These are phyloP conservation scores for Crossocerus cetratus DNA, from an alignment of 2,888 invertebrate species.

Conservation along the genomic window DNA sequence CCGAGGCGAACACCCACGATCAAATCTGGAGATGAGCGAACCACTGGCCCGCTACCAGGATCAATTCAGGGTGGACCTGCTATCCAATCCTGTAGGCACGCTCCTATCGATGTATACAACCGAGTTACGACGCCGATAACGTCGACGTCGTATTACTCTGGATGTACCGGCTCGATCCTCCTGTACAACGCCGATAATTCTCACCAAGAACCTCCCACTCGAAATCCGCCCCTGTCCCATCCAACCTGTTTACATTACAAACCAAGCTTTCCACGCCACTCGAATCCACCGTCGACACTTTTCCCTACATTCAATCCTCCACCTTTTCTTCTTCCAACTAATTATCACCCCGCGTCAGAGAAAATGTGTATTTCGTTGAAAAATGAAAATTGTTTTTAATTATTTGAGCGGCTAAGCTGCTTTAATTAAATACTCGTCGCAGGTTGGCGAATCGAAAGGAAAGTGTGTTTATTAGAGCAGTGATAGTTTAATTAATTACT, in stretches of 20 bases:
- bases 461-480: too few relatives aligned
- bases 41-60: constrained; percentile 53
- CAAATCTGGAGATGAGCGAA: constrained; percentile 61
- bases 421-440: too few relatives aligned
- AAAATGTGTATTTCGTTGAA: too few relatives aligned
- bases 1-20: constrained; percentile 50
- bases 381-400: too few relatives aligned
- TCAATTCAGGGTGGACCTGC: constrained; percentile 50
- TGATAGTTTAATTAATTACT: too few relatives aligned
- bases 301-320: too few relatives aligned
- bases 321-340: too few relatives aligned
- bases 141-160: constrained; percentile 40
- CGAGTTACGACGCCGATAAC: constrained; percentile 45
- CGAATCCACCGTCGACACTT: too few relatives aligned
- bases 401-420: too few relatives aligned
- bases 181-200: constrained; percentile 22
- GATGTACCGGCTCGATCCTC: constrained; percentile 24
- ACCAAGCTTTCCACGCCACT: too few relatives aligned
- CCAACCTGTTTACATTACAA: not conserved
- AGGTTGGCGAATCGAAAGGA: too few relatives aligned
- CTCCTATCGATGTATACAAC: constrained; percentile 45
- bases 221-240: not conserved
- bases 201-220: not conserved
- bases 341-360: too few relatives aligned
- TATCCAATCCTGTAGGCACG: constrained; percentile 45